Conservation (phyloP, 2,797 vertebrate species). For the Austrolebias charrua region DNA sequence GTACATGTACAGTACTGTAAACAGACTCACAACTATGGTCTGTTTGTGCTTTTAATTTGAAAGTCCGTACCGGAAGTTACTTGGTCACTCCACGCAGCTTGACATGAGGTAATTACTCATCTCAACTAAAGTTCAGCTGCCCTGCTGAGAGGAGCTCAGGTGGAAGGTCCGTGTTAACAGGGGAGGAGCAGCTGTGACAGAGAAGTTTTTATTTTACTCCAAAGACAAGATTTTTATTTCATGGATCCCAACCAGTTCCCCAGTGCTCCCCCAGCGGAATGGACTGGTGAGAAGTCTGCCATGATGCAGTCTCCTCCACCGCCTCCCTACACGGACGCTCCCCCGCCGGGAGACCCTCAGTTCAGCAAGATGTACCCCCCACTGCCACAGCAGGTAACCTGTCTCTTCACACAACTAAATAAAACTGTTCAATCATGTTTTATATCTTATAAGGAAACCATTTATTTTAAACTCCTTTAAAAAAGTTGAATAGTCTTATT, state of each 20-base stretch:
- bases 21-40: too few relatives aligned
- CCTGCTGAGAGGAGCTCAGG: too few relatives aligned
- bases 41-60: slow-evolving; percentile 28
- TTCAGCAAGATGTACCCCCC: slow-evolving; percentile 9
- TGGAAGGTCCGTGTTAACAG: too few relatives aligned
- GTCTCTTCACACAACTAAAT: too few relatives aligned
- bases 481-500: too few relatives aligned
- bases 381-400: slow-evolving; percentile 7
- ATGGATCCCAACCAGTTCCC: slow-evolving; percentile 66
- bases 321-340: slow-evolving; percentile 55
- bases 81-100: too few relatives aligned
- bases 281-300: slow-evolving; percentile 54
- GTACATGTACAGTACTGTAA: too few relatives aligned
- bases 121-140: too few relatives aligned
- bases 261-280: slow-evolving; percentile 32
- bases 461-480: too few relatives aligned
- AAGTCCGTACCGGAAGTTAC: rapidly evolving
- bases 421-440: too few relatives aligned
- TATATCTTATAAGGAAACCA: too few relatives aligned
- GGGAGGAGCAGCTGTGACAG: neutral
- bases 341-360: neutral
- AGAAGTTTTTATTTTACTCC: neutral
- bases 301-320: slow-evolving; percentile 59
- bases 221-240: neutral
- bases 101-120: too few relatives aligned